A percentile compares a stretch with the other conserved stretches of the same genome.
phyloP scores from a whole-genome alignment of 2,797 vertebrate genomes.

The Phataginus tetradactyla region DNA sequence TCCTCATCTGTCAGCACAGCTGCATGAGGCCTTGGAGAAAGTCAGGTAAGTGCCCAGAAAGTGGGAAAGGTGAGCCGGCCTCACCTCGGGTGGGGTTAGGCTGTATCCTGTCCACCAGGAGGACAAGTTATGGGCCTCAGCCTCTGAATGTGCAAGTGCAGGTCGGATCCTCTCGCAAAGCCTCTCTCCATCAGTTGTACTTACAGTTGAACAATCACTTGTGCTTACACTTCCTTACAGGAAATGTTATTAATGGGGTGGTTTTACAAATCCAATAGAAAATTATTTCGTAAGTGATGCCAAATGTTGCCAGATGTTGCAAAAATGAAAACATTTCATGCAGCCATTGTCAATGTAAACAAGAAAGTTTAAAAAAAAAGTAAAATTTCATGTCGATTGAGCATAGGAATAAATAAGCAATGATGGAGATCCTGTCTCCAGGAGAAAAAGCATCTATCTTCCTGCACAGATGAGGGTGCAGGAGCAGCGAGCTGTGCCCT shows the following conservation, averaged over 20 bases:
- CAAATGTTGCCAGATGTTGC: constrained; percentile 17
- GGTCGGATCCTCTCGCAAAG: background rate
- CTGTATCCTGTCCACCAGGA: accelerated
- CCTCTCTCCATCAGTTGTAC: background rate
- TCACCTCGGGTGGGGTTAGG: accelerated
- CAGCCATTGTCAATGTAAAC: background rate
- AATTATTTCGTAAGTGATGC: background rate
- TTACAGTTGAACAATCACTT: too few relatives aligned
- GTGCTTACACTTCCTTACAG: background rate
- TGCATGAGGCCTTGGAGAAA: background rate
- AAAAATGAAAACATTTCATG: constrained; percentile 2
- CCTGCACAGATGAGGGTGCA: background rate
- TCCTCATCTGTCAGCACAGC: background rate
- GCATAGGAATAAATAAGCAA: background rate
- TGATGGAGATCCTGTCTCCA: background rate
- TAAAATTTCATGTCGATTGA: background rate
- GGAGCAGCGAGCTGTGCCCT: background rate
- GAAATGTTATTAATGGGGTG: background rate
- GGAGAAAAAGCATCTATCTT: background rate
- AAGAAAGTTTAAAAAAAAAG: background rate
- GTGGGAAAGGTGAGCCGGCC: background rate
- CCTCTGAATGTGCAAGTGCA: background rate
- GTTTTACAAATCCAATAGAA: constrained; percentile 15
- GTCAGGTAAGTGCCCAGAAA: background rate
- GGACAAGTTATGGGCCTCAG: background rate